Evolutionary conservation across 2,113 vertebrate species (phyloP).

Genomic region (Polypterus bichir): DNA sequence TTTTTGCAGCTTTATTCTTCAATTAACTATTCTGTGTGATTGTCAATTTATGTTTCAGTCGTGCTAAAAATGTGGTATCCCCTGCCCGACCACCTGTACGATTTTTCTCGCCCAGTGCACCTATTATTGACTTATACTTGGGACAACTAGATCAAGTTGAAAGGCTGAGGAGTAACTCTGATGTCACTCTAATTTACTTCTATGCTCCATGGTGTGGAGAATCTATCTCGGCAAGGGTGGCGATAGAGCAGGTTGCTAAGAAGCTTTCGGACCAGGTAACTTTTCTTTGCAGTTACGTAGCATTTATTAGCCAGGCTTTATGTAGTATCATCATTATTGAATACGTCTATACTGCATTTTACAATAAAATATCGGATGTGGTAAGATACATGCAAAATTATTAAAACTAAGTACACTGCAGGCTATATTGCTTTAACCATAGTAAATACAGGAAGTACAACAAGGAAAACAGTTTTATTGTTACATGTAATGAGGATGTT

Average conservation of each 20-base stretch:
- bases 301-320: too few relatives aligned
- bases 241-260: conserved; percentile 71
- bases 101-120: conserved; percentile 71
- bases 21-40: neutral
- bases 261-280: conserved; percentile 76
- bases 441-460: too few relatives aligned
- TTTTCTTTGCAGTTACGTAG: neutral
- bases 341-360: too few relatives aligned
- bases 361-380: too few relatives aligned
- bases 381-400: too few relatives aligned
- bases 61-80: conserved; percentile 77
- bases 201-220: conserved; percentile 96
- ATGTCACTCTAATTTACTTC: conserved; percentile 76
- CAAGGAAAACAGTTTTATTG: too few relatives aligned
- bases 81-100: conserved; percentile 67
- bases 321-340: too few relatives aligned
- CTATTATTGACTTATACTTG: conserved; percentile 78
- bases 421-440: too few relatives aligned
- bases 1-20: neutral
- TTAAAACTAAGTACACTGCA: too few relatives aligned
- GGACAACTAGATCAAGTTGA: conserved; percentile 82
- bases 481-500: too few relatives aligned
- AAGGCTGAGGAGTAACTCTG: conserved; percentile 59
- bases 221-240: conserved; percentile 67
- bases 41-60: conserved; percentile 42